Evolutionary conservation across 2,888 invertebrate species (phyloP).

Genomic region (Acanthoscelides obtectus): DNA sequence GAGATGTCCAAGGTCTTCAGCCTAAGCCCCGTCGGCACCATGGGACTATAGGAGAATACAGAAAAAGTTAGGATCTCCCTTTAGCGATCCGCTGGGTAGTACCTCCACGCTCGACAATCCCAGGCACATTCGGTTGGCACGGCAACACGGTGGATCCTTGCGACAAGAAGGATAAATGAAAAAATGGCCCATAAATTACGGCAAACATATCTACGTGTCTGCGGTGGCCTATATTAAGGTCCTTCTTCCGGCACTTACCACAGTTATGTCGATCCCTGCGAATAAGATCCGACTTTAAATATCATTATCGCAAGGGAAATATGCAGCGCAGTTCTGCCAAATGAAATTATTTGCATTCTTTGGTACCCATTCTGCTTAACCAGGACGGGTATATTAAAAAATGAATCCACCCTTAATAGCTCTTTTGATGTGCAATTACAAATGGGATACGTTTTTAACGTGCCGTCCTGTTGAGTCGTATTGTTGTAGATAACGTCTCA

Average conservation of each 20-base stretch:
- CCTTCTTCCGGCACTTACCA: neutral
- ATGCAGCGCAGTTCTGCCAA: neutral
- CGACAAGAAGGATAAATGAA: neutral
- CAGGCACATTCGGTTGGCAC: too few species aligned
- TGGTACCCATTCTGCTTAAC: neutral
- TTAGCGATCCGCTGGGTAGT: too few species aligned
- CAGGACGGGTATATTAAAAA: neutral
- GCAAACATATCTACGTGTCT: neutral
- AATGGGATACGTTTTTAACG: neutral
- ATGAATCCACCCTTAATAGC: neutral
- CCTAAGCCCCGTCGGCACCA: too few species aligned
- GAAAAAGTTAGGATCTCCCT: too few species aligned
- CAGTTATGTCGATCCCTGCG: neutral
- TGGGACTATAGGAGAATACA: too few species aligned
- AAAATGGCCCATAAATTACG: neutral
- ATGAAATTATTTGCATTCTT: neutral
- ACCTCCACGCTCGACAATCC: too few species aligned
- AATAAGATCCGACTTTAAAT: neutral
- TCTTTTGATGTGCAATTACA: neutral
- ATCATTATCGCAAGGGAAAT: neutral
- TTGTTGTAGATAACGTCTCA: neutral
- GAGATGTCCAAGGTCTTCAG: too few species aligned
- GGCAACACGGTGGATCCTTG: too few species aligned
- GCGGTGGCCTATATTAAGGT: neutral
- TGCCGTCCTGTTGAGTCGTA: neutral